Conservation (phyloP, 1,140 invertebrate genomes). For the Lerema accius region DNA sequence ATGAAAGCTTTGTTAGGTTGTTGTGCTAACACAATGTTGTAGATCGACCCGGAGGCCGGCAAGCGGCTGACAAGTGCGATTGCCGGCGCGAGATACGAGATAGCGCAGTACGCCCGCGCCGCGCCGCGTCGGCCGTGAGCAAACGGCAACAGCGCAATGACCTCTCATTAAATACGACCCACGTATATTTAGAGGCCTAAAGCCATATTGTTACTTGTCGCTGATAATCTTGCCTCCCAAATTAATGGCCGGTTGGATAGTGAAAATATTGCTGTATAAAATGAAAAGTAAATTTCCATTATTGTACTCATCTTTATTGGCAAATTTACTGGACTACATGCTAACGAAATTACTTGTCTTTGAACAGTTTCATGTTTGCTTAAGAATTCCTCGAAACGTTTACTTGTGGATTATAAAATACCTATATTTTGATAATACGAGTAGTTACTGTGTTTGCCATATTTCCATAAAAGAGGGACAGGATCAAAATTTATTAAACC, state of each 20-base stretch:
- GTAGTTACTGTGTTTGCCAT: too few species aligned
- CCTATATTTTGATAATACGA: too few species aligned
- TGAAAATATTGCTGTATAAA: background rate
- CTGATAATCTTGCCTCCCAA: constrained; percentile 22
- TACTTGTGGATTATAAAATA: too few species aligned
- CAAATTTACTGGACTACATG: too few species aligned
- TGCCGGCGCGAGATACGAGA: constrained; percentile 55
- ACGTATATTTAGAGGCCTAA: constrained; percentile 5
- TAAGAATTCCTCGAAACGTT: too few species aligned
- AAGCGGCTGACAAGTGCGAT: constrained; percentile 57
- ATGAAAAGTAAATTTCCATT: too few species aligned
- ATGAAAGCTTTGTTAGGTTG: background rate
- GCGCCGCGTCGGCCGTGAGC: constrained; percentile 35
- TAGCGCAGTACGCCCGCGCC: constrained; percentile 55
- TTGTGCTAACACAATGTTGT: background rate
- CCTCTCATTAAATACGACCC: constrained; percentile 34
- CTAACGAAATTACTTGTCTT: too few species aligned
- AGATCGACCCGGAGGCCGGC: constrained; percentile 37
- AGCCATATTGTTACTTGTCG: constrained; percentile 11
- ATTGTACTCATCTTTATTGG: too few species aligned
- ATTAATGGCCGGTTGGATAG: constrained; percentile 12
- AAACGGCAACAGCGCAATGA: constrained; percentile 43
- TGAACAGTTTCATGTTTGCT: too few species aligned
- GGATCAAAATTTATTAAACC: too few species aligned
- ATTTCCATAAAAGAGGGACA: too few species aligned